Base-by-base conservation (phyloP, 2,797 vertebrate species). In the Leucoraja ocellata region DNA sequence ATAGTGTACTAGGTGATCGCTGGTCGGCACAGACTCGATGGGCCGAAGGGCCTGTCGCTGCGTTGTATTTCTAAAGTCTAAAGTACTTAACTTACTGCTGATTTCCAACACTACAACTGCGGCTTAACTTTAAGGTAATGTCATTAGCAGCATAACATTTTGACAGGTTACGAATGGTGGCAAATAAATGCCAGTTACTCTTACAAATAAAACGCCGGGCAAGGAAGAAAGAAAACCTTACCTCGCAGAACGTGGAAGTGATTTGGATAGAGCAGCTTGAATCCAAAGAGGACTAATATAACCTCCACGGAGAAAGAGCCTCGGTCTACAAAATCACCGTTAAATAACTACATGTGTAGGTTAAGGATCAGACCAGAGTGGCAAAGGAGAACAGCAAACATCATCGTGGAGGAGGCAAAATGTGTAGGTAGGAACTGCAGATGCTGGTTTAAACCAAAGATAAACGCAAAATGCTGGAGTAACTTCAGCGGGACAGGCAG, bases 301-400 rank as follows among this genome's bases (percentile, higher is more conserved):
- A 99, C 98, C 95, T 99, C 98, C 0, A 99, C 95, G 0, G 98
- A 99, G 96, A 99, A 99, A 36, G 98, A 99, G 81, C 98, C 98
- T 0, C 98, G 98, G 93, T 99, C 98, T 91, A 99, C 98, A 14
- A 99, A 99, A 95, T 99, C 98, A 0, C 98, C 98, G 16, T 99
- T 99, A 96, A 99, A 99, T 94, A 99, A 97, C 98, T 99, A 93
- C 5, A 21, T n/a, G 16, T 10, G 16, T 18, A 9, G 21, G n/a
- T 88, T 88, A 88, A 88, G 61, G 84, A 88, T 7, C 4, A 7
- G 0, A 65, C 13, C 32, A 46, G 14, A 9, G 36, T 65, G 36
- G n/a, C 63, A 68, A 18, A 16, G n/a, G 14, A 39, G 83, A 18
- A 86, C 11, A 61, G 1, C 1, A 16, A 32, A 65, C 1, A 36